A percentile compares a stretch with the other conserved stretches of the same genome.
phyloP scores from a whole-genome alignment of 2,113 vertebrate genomes.

The Prochilodus magdalenae region DNA sequence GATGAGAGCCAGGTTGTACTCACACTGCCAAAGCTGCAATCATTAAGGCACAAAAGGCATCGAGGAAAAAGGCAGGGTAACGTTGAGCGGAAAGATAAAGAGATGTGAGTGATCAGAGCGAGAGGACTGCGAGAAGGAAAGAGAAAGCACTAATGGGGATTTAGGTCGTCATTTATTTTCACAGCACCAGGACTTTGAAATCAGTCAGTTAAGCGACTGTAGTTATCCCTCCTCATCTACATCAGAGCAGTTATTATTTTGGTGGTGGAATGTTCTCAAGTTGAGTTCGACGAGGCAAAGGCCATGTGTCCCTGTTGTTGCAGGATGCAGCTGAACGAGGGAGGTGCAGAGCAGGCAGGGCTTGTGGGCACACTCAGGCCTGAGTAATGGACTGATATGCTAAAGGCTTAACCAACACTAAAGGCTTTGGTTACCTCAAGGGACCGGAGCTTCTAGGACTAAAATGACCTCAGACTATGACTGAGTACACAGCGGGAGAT shows the following conservation, averaged over 20 bases:
- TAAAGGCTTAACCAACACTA: no score
- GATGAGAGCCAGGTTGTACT: background rate
- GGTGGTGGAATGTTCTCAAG: no score
- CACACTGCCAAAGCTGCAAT: slow-evolving; percentile 4
- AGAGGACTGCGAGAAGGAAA: slow-evolving; percentile 13
- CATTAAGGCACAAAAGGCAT: background rate
- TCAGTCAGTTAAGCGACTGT: slow-evolving; percentile 4
- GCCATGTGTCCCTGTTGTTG: no score
- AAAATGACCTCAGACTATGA: no score
- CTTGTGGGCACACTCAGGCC: no score
- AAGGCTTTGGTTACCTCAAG: no score
- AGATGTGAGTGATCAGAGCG: slow-evolving; percentile 36
- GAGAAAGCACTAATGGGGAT: background rate
- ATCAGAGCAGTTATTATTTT: background rate
- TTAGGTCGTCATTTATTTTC: slow-evolving; percentile 24
- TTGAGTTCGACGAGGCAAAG: no score
- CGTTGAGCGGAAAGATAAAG: slow-evolving; percentile 35
- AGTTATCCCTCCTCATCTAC: slow-evolving; percentile 21
- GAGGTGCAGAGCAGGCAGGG: no score
- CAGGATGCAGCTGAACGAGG: no score
- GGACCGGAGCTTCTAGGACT: no score
- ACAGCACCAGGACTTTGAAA: slow-evolving; percentile 3
- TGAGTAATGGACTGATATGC: no score
- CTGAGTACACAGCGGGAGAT: no score
- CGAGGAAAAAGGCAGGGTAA: slow-evolving; percentile 2